Conservation (phyloP, 2,888 invertebrate species). For the Thereva unica region DNA sequence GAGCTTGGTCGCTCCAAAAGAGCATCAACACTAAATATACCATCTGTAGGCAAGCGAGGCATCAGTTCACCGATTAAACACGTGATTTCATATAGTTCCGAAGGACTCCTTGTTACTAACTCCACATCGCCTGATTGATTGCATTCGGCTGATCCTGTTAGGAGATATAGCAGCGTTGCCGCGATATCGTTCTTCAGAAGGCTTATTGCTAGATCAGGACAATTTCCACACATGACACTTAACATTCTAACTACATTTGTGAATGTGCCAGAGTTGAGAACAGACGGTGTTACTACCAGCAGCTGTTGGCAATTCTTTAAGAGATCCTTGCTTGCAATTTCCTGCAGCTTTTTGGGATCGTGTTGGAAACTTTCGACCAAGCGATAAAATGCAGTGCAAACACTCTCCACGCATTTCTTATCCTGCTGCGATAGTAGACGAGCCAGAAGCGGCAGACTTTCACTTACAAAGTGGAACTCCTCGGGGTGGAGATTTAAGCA, state of each 20-base stretch:
- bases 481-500: slow-evolving; percentile 91
- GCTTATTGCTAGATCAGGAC: slow-evolving; percentile 90
- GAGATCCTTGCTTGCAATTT: slow-evolving; percentile 86
- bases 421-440: slow-evolving; percentile 82
- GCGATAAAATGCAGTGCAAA: slow-evolving; percentile 94
- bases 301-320: slow-evolving; percentile 89
- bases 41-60: slow-evolving; percentile 93
- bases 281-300: slow-evolving; percentile 92
- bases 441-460: slow-evolving; percentile 84
- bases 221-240: slow-evolving; percentile 93
- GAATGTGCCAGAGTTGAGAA: slow-evolving; percentile 92
- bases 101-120: slow-evolving; percentile 87
- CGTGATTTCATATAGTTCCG: slow-evolving; percentile 96
- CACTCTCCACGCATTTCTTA: slow-evolving; percentile 97
- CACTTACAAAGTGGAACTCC: slow-evolving; percentile 91
- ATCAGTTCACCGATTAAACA: slow-evolving; percentile 95
- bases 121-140: slow-evolving; percentile 67
- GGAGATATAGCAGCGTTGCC: slow-evolving; percentile 89
- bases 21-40: slow-evolving; percentile 92
- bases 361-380: slow-evolving; percentile 95
- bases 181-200: slow-evolving; percentile 94
- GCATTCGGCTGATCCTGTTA: slow-evolving; percentile 84
- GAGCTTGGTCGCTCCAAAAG: slow-evolving; percentile 77
- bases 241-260: slow-evolving; percentile 95
- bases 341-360: slow-evolving; percentile 86